Percentiles rank a stretch among this genome's conserved stretches.
These are phyloP conservation scores for Psophia crepitans DNA, from an alignment of 2,113 vertebrate species.

Conservation along the genomic window DNA sequence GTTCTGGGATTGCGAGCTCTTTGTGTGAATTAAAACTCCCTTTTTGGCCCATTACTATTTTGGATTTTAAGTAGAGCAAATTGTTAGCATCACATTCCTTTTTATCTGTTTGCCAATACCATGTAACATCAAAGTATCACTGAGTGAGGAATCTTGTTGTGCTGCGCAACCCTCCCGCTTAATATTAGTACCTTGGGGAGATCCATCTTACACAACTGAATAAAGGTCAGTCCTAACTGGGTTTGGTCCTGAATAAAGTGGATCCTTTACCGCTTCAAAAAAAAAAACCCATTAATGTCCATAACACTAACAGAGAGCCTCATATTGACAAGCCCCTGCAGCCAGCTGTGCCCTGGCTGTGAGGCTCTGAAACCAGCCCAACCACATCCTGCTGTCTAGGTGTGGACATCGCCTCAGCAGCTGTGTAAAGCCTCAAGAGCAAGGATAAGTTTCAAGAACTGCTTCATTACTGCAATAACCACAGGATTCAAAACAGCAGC, in stretches of 20 bases:
- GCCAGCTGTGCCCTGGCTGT: not conserved
- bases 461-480: not conserved
- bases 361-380: not conserved
- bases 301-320: not conserved
- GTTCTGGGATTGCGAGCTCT: not conserved
- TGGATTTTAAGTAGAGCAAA: not conserved
- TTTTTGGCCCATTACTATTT: not conserved
- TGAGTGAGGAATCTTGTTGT: not conserved
- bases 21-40: not conserved
- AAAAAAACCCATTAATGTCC: not conserved
- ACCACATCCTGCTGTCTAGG: not conserved
- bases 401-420: not conserved
- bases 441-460: not conserved
- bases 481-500: not conserved
- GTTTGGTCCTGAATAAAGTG: not conserved
- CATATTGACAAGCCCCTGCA: rapidly evolving
- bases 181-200: not conserved
- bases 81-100: not conserved
- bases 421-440: not conserved
- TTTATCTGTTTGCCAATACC: not conserved
- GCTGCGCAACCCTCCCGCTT: not conserved
- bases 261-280: not conserved
- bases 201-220: not conserved
- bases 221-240: not conserved
- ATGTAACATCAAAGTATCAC: not conserved